Evolutionary conservation across 2,113 vertebrate species (phyloP).

Genomic region (Ctenomys sociabilis): DNA sequence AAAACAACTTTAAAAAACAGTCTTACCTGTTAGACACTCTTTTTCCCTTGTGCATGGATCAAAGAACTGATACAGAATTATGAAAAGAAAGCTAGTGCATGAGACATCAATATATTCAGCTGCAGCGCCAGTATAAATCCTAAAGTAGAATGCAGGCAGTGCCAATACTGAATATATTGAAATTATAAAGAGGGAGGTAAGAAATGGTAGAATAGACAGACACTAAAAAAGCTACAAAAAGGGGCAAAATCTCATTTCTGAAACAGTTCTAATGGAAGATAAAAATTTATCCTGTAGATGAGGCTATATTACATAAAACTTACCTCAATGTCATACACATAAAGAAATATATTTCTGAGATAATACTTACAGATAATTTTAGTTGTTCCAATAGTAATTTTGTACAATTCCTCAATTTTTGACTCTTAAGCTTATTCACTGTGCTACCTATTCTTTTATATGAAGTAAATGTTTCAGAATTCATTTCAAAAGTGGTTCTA

Average conservation of each 20-base stretch:
- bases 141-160: conserved; percentile 83
- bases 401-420: conserved; percentile 78
- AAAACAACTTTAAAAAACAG: conserved; percentile 91
- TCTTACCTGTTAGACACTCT: conserved; percentile 88
- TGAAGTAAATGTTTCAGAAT: conserved; percentile 63
- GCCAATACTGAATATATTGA: conserved; percentile 86
- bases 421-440: conserved; percentile 64
- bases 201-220: conserved; percentile 84
- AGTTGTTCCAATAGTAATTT: conserved; percentile 88
- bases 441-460: conserved; percentile 58
- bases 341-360: conserved; percentile 87
- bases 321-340: conserved; percentile 89
- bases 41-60: conserved; percentile 85
- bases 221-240: conserved; percentile 74
- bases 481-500: conserved; percentile 70
- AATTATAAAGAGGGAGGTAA: conserved; percentile 85
- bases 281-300: conserved; percentile 68
- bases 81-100: conserved; percentile 86
- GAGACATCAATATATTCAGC: conserved; percentile 88
- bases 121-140: conserved; percentile 77
- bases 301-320: conserved; percentile 83
- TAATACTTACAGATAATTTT: conserved; percentile 90
- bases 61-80: conserved; percentile 87
- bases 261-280: conserved; percentile 63
- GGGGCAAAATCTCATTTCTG: conserved; percentile 62